phyloP scores from a whole-genome alignment of 35 echinoderm and acorn worm genomes.

The Diadema setosum region DNA sequence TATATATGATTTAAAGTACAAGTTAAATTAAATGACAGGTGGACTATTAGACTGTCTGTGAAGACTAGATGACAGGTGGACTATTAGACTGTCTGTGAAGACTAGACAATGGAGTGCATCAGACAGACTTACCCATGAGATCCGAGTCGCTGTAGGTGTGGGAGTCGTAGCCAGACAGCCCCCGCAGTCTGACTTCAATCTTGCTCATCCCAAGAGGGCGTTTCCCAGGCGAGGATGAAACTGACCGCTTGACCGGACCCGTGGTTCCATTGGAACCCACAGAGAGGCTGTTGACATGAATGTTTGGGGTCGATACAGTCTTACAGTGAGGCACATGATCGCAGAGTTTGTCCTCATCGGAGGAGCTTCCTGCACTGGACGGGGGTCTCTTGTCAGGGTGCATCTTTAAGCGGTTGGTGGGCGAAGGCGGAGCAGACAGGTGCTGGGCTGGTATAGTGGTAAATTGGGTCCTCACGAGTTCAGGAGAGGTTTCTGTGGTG shows the following conservation, averaged over 20 bases:
- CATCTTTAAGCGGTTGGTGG: neutral
- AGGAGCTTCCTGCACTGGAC: neutral
- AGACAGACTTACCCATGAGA: neutral
- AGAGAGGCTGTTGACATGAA: neutral
- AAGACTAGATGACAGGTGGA: no score
- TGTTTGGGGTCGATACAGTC: slow-evolving; percentile 5
- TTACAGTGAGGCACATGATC: neutral
- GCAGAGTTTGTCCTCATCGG: neutral
- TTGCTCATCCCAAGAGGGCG: neutral
- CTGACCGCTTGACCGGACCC: neutral
- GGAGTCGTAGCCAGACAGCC: neutral
- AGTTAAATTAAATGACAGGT: no score
- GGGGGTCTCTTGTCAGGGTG: neutral
- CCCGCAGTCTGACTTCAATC: neutral
- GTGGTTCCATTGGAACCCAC: neutral
- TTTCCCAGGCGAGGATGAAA: neutral
- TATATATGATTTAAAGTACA: no score
- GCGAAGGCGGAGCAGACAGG: neutral
- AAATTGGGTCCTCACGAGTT: neutral
- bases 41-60: no score
- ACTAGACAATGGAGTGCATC: no score
- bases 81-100: no score
- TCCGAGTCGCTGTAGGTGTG: neutral
- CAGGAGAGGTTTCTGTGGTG: neutral
- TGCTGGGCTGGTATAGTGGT: neutral